Evolutionary conservation across 1,140 invertebrate species (phyloP).

Genomic region (Eumaeus atala): DNA sequence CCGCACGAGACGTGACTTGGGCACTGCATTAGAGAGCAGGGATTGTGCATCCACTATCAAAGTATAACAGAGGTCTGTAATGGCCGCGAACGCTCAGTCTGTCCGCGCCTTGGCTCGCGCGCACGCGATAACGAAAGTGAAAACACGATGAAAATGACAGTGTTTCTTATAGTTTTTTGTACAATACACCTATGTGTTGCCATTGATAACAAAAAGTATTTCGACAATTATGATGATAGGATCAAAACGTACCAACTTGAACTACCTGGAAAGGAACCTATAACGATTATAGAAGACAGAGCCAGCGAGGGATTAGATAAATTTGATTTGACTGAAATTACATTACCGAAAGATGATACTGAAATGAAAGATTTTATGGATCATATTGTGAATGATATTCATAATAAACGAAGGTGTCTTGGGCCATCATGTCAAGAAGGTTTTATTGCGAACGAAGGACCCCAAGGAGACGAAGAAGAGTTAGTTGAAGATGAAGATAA

Average conservation of each 20-base stretch:
- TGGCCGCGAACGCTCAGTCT: slow-evolving; percentile 53
- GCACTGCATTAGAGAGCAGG: slow-evolving; percentile 65
- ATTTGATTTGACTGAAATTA: slow-evolving; percentile 35
- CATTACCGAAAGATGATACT: slow-evolving; percentile 42
- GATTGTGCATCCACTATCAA: slow-evolving; percentile 64
- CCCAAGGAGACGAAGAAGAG: slow-evolving; percentile 75
- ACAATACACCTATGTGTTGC: slow-evolving; percentile 33
- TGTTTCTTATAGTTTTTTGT: slow-evolving; percentile 45
- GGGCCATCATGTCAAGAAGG: slow-evolving; percentile 68
- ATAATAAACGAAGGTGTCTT: slow-evolving; percentile 54
- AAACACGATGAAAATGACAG: slow-evolving; percentile 63
- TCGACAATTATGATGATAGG: slow-evolving; percentile 46
- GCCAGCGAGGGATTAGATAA: slow-evolving; percentile 24
- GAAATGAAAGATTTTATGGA: slow-evolving; percentile 68
- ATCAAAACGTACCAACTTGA: slow-evolving; percentile 63
- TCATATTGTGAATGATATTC: slow-evolving; percentile 50
- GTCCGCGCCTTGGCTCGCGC: slow-evolving; percentile 43
- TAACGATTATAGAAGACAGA: slow-evolving; percentile 72
- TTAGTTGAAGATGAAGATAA: slow-evolving; percentile 75
- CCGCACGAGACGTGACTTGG: slow-evolving; percentile 64
- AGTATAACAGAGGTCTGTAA: slow-evolving; percentile 59
- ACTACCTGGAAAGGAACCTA: slow-evolving; percentile 72
- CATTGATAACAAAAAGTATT: slow-evolving; percentile 37
- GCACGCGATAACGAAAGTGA: slow-evolving; percentile 57
- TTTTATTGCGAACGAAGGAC: slow-evolving; percentile 42